Evolutionary conservation across 2,888 invertebrate species (phyloP), one percentile per base, ranked within the genome.

Genomic region (Galerucella nymphaeae): DNA sequence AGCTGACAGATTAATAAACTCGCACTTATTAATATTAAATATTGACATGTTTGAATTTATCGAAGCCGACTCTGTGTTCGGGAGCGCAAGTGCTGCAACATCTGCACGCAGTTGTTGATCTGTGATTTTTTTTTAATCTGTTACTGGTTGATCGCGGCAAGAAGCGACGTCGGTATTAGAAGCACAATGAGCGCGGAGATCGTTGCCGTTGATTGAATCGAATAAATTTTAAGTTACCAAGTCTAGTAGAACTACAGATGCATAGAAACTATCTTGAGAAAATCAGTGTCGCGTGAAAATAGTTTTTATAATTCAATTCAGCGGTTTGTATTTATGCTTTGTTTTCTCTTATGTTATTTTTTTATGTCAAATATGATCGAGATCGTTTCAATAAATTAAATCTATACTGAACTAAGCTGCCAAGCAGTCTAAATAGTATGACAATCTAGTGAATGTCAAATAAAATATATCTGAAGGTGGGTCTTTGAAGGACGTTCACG

Each of bases 101-200:
- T 58, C 66, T 66, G 66, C 66, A 66, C 66, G 58, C 66, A 66
- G 57, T 57, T 55, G 42, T 66, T 58, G 66, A 50, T 66, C 45
- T 62, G 42, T 42, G 41, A 18, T 62, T 62, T 62, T 62, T 61
- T 61, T 61, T 42, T 42, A 62, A 62, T 38, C 42, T 42, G 42
- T 42, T 62, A 16, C 18, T 53, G 16, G 16, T 18, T 59, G 59
- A 38, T 38, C 30, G 38, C 38, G 14, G 38, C 41, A 59, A 59
- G 59, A 59, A 62, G 11, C 61, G 42, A 16, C 30, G 58, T 1
- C 58, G 58, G 30, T 58, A 18, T 42, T 62, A n/a, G 18, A 23
- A 42, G n/a, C 61, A 62, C 61, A 62, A 62, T 18, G 61, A 62
- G 61, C 14, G 45, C n/a, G 30, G 38, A 59, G 59, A 59, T 59